phyloP scores from a whole-genome alignment of 2,797 vertebrate species.

The Darevskia mixta region DNA sequence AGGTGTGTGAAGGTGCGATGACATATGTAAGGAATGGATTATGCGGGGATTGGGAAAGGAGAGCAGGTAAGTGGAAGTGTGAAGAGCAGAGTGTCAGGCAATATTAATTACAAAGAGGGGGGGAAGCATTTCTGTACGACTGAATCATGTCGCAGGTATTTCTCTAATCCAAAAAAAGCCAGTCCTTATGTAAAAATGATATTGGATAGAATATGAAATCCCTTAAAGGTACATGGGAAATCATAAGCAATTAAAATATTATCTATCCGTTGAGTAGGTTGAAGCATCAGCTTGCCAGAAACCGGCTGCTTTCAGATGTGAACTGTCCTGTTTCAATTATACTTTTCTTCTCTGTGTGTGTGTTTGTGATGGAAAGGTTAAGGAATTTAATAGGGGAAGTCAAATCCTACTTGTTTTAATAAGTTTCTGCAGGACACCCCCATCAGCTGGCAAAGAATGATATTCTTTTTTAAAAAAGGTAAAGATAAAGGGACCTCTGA shows the following conservation, averaged over 20 bases:
- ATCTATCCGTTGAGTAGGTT: not conserved
- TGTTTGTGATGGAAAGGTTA: constrained; percentile 2
- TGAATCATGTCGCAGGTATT: constrained; percentile 51
- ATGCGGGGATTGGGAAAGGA: constrained; percentile 49
- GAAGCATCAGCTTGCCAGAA: not conserved
- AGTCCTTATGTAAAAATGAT: not conserved
- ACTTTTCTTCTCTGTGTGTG: not conserved
- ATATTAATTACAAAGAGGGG: constrained; percentile 55
- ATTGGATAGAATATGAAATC: constrained; percentile 3
- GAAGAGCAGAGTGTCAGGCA: constrained; percentile 49
- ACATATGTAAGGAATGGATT: constrained; percentile 64
- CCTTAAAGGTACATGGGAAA: not conserved
- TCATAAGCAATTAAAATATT: not conserved
- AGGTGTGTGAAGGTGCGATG: constrained; percentile 70
- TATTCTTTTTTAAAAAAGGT: not conserved
- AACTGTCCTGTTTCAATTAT: not conserved
- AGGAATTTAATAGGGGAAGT: not conserved
- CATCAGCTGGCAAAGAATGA: not conserved
- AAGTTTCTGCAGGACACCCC: not conserved
- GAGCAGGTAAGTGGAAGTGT: constrained; percentile 44
- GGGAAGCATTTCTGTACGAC: constrained; percentile 37
- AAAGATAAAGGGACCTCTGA: no score
- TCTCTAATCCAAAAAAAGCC: constrained; percentile 50
- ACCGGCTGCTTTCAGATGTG: not conserved
- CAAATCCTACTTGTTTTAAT: not conserved